These are phyloP conservation scores for Collichthys lucidus DNA, from an alignment of 2,113 vertebrate species.

Conservation along the genomic window DNA sequence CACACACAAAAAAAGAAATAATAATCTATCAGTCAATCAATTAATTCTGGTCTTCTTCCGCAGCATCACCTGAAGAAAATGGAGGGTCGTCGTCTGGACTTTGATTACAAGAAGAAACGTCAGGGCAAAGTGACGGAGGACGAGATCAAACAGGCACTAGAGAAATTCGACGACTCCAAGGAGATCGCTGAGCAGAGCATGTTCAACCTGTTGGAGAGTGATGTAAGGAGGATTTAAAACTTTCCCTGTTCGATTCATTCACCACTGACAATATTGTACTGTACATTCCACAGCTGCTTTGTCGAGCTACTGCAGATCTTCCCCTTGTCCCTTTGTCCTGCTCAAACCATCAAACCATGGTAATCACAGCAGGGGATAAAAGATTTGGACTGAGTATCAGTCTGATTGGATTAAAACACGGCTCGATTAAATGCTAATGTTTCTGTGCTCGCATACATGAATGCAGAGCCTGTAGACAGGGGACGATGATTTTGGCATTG, in stretches of 20 bases:
- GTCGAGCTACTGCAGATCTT: too few species aligned
- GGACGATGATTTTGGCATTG: too few species aligned
- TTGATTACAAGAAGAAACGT: conserved; percentile 99
- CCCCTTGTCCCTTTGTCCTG: neutral
- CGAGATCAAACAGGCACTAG: conserved; percentile 94
- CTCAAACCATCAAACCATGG: conserved; percentile 15
- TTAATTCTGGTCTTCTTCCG: conserved; percentile 31
- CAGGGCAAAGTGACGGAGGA: conserved; percentile 96
- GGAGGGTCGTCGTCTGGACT: conserved; percentile 96
- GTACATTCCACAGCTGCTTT: neutral
- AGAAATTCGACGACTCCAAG: conserved; percentile 98
- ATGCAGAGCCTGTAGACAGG: too few species aligned
- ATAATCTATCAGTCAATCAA: too few species aligned
- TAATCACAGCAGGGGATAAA: neutral
- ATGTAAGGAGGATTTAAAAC: conserved; percentile 86
- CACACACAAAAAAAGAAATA: too few species aligned
- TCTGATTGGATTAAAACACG: neutral
- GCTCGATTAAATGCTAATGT: neutral
- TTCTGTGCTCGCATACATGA: neutral
- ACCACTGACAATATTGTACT: neutral
- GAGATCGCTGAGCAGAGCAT: conserved; percentile 98
- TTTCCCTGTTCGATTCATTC: neutral
- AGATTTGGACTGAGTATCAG: too few species aligned
- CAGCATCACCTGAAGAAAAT: conserved; percentile 98
- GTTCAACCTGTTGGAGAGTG: conserved; percentile 98